phyloP scores from a whole-genome alignment of 2,888 invertebrate genomes.

The Chymomyza procnemis region DNA sequence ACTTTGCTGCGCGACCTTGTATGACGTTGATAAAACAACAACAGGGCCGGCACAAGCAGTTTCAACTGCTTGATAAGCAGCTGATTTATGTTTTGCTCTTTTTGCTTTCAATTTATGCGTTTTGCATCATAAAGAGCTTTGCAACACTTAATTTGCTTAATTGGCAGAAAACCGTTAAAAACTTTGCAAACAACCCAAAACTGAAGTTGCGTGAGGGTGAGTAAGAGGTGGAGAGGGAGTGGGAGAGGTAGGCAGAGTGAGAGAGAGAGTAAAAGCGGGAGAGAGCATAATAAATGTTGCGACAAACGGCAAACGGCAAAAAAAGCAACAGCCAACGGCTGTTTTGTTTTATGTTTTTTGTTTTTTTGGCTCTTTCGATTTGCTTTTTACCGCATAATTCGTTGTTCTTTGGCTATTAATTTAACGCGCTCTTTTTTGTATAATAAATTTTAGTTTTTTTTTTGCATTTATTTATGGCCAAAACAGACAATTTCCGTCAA shows the following conservation, averaged over 20 bases:
- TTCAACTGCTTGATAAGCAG: too few species aligned
- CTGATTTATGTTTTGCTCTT: too few species aligned
- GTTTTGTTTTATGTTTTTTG: slow-evolving; percentile 12
- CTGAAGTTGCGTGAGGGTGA: background rate
- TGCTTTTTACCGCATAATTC: background rate
- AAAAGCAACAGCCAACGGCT: background rate
- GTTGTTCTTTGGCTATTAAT: background rate
- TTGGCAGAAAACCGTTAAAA: background rate
- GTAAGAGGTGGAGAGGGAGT: background rate
- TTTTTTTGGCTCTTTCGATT: background rate
- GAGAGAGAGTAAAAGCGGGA: too few species aligned
- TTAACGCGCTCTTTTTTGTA: background rate
- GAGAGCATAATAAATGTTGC: background rate
- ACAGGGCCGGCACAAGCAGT: too few species aligned
- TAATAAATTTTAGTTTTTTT: too few species aligned
- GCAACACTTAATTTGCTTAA: background rate
- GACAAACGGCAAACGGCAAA: background rate
- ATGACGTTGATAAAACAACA: too few species aligned
- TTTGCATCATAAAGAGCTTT: too few species aligned
- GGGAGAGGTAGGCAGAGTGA: background rate
- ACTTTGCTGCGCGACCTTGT: too few species aligned
- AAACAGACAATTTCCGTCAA: slow-evolving; percentile 55
- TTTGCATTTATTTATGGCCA: slow-evolving; percentile 61
- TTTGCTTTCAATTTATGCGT: too few species aligned
- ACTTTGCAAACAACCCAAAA: background rate